phyloP scores from a whole-genome alignment of 2,113 vertebrate species.

The Thamnophis sirtalis region DNA sequence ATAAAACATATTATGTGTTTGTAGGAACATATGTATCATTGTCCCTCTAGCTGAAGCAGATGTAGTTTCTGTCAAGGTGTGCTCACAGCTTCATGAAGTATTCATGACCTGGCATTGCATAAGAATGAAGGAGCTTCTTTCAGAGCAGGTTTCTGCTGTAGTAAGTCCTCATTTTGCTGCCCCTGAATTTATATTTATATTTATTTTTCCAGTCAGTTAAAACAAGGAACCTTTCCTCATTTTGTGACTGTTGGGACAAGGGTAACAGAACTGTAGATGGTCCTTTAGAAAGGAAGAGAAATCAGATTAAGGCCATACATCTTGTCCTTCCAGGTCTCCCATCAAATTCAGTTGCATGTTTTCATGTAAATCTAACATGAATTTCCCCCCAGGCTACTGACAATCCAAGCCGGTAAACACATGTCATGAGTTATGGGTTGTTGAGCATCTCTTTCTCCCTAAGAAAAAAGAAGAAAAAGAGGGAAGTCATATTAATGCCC shows the following conservation, averaged over 20 bases:
- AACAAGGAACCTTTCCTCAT: conserved; percentile 30
- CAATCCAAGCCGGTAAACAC: conserved; percentile 7
- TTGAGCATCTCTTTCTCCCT: not conserved
- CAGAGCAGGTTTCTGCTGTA: conserved; percentile 50
- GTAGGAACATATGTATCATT: conserved; percentile 73
- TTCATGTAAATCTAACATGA: not conserved
- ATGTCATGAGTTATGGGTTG: not conserved
- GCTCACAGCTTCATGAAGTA: conserved; percentile 64
- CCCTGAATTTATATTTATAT: conserved; percentile 20
- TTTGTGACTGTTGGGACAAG: conserved; percentile 31
- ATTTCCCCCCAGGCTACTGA: not conserved
- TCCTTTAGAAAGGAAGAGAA: not conserved
- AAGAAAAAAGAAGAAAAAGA: not conserved
- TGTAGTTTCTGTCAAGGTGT: conserved; percentile 70
- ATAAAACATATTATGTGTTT: conserved; percentile 73
- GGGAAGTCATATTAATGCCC: not conserved
- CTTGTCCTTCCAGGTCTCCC: not conserved
- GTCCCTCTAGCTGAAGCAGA: conserved; percentile 66
- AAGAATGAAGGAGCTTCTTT: conserved; percentile 59
- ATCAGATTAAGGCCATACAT: not conserved
- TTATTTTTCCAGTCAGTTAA: not conserved
- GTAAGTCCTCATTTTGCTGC: conserved; percentile 48
- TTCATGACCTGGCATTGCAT: conserved; percentile 67
- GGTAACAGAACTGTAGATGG: conserved; percentile 20
- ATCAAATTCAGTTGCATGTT: not conserved